A percentile compares a stretch with the other conserved stretches of the same genome.
Evolutionary conservation across 2,888 invertebrate species (phyloP).

Genomic region (Apodemia hepburni): DNA sequence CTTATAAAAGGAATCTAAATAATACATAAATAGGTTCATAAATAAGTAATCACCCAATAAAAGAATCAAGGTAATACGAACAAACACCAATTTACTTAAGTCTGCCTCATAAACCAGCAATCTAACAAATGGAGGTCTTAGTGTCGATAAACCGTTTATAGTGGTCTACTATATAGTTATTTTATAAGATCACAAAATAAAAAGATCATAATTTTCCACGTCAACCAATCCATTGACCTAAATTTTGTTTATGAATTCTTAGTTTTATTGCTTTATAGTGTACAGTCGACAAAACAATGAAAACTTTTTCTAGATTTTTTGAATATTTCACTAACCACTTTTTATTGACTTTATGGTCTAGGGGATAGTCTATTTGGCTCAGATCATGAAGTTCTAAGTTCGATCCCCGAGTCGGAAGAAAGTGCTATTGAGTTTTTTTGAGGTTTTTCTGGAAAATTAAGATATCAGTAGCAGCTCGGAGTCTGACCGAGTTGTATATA

Average conservation of each 20-base stretch:
- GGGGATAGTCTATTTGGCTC: too few species aligned
- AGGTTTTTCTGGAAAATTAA: too few species aligned
- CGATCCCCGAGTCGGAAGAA: too few species aligned
- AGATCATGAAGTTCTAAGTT: too few species aligned
- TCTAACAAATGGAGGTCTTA: conserved; percentile 30
- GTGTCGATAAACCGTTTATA: conserved; percentile 29
- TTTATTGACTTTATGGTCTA: too few species aligned
- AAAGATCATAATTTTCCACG: conserved; percentile 27
- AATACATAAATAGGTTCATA: too few species aligned
- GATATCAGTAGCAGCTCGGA: too few species aligned
- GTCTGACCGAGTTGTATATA: too few species aligned
- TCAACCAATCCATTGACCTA: conserved; percentile 13
- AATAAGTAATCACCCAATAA: neutral
- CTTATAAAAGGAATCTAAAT: too few species aligned
- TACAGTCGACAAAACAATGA: neutral
- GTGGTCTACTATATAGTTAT: conserved; percentile 26
- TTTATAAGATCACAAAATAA: conserved; percentile 30
- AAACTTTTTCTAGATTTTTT: too few species aligned
- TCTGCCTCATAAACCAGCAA: conserved; percentile 27
- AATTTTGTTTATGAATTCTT: conserved; percentile 5
- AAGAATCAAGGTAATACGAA: neutral
- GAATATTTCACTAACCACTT: too few species aligned
- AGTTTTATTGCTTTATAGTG: neutral
- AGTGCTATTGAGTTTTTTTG: too few species aligned
- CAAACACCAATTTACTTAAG: conserved; percentile 7